Base-by-base conservation (phyloP, 2,113 vertebrate genomes). In the Xiphophorus couchianus region DNA sequence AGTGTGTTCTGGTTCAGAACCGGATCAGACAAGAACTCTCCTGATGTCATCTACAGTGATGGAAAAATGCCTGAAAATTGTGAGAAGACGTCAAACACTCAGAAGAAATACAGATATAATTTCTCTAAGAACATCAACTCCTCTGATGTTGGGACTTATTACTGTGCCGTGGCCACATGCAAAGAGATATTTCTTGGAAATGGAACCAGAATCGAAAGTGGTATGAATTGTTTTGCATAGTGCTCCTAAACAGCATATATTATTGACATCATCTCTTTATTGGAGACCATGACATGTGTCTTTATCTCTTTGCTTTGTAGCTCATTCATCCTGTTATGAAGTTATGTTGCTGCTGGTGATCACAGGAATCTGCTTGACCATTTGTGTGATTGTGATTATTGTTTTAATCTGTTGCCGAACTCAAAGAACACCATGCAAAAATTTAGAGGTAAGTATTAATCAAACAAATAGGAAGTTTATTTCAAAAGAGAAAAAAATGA, bases 111-210 rank as follows among this genome's bases (percentile, higher is more conserved):
- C 28, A n/a, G 29, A 14, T 69, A 80, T 35, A 39, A 48, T 25
- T 61, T 80, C 78, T 37, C 15, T 22, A 83, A 83, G 29, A 74
- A 30, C 0, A 11, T 71, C 31, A 29, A 4, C 58, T 37, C 69
- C 67, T 81, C 78, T 71, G 86, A 88, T 69, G 42, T 28, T 76
- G 78, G 75, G 37, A 81, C 60, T 60, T 84, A 83, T 51, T 66
- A 76, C 81, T 88, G 86, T 65, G 80, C 71, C 33, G 33, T 85
- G 35, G 68, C 75, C 28, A 17, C 61, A 42, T 83, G 80, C 73
- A 81, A 69, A 4, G 17, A 63, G 63, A 76, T 80, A 33, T 28
- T 74, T 4, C 69, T 77, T 58, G 80, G 80, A 71, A 77, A 68
- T 39, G 71, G 65, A 74, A 69, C 74, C 3, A 66, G 67, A 33